phyloP scores from a whole-genome alignment of 2,888 invertebrate species.

The Piscicola geometra region DNA sequence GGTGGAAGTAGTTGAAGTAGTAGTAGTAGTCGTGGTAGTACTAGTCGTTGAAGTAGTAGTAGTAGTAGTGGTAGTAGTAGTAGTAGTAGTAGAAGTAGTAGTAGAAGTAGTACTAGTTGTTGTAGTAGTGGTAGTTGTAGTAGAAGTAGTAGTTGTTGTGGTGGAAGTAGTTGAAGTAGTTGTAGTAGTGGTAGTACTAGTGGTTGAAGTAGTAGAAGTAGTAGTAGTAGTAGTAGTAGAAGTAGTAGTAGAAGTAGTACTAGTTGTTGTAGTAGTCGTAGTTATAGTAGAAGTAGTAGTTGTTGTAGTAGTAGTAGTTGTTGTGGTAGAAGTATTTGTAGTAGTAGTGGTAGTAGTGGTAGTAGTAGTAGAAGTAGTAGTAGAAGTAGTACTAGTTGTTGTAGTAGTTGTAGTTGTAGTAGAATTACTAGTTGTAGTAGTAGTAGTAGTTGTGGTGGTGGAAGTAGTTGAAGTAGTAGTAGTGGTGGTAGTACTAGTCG shows the following conservation, averaged over 20 bases:
- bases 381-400: slow-evolving; percentile 24
- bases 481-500: slow-evolving; percentile 12
- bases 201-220: slow-evolving; percentile 25
- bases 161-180: too few relatives aligned
- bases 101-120: too few relatives aligned
- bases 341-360: slow-evolving; percentile 21
- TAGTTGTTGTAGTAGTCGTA: slow-evolving; percentile 33
- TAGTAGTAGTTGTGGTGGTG: slow-evolving; percentile 37
- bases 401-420: slow-evolving; percentile 26
- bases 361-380: slow-evolving; percentile 26
- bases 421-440: slow-evolving; percentile 28
- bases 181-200: slow-evolving; percentile 23
- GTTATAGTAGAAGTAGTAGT: slow-evolving; percentile 32
- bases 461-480: slow-evolving; percentile 34
- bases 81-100: too few relatives aligned
- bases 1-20: too few relatives aligned
- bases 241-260: slow-evolving; percentile 31
- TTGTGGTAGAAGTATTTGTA: slow-evolving; percentile 38
- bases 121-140: too few relatives aligned
- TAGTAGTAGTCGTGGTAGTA: too few relatives aligned
- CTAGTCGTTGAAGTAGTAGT: too few relatives aligned
- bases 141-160: too few relatives aligned
- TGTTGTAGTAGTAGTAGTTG: slow-evolving; percentile 30
- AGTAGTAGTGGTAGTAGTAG: too few relatives aligned
- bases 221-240: slow-evolving; percentile 20